Base-by-base conservation (phyloP, 2,797 vertebrate genomes). In the Hapalemur alaotrensis region DNA sequence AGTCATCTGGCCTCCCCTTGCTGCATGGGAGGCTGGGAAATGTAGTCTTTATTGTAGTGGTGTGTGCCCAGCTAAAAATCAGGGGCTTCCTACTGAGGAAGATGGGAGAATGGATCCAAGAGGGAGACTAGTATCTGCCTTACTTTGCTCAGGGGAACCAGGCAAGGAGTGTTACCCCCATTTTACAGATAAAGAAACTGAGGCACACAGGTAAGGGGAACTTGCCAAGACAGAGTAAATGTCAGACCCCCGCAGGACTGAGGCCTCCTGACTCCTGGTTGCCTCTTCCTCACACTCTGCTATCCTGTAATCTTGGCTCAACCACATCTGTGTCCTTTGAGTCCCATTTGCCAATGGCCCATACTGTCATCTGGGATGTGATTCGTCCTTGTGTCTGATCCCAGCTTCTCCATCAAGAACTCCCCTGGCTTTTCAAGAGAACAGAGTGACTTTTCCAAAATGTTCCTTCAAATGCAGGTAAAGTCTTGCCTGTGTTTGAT, bases 151-250 rank as follows among this genome's bases (percentile, higher is more conserved):
- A 78, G 32, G 67, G 11, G 15, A 52, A 82, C 52, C 59, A 75
- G 41, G 13, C 50, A 69, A 41, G 41, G 25, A 79, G 52, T 91
- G 7, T 43, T 61, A 80, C 52, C 0, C 2, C n/a, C 84, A 17
- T 48, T 8, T 57, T 59, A 89, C 69, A 97, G 96, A 91, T 89
- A 76, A 79, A 96, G 65, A 93, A 97, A 96, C 93, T n/a, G 89
- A 93, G 70, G 93, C 89, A 80, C 59, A 4, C 25, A 63, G 50
- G 54, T 61, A 28, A 70, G 75, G 30, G 22, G 25, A 41, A 54
- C 18, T 38, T 18, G 20, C 46, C 50, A 54, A 48, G 54, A 65
- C 13, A 41, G 69, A 22, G 38, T 52, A 48, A 46, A 87, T 25
- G 13, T 17, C 52, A 69, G 3, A 11, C 30, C 20, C 3, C 18